Evolutionary conservation across 1,140 invertebrate genomes (phyloP), one percentile per base, ranked within the genome.

Genomic region (Euwallacea similis): DNA sequence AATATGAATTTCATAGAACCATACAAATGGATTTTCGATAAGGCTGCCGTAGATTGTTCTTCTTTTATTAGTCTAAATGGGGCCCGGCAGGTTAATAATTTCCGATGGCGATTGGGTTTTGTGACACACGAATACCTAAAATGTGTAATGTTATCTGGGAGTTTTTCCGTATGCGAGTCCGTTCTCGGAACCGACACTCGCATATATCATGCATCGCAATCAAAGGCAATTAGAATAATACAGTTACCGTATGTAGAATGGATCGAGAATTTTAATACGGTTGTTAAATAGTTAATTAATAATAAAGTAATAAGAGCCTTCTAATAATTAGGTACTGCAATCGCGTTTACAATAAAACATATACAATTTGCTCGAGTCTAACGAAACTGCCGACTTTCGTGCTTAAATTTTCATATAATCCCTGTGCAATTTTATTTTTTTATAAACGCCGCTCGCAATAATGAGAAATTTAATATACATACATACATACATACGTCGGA

Each of bases 271-370:
- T 58, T 58, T 58, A 58, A 61, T 16, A 58, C 21, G n/a, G 55
- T 58, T 65, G 54, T 33, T 65, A 65, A 65, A 54, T 54, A 54
- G 7, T 42, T 68, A 68, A 68, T 68, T 68, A 68, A 47, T 68
- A 68, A 68, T 59, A 59, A 68, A 60, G 56, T 66, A 56, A 46
- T 44, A 66, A 44, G 46, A 56, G 13, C 55, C n/a, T 58, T 58
- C 55, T 65, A 65, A 65, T 65, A 33, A 33, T 50, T 50, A 50
- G 13, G 9, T 50, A 13, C 46, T 60, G 44, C 66, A 33, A 68
- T 68, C 66, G 66, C 66, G 66, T 65, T 68, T 68, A 68, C 66
- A 68, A 68, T 68, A 68, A 68, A 68, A 68, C 43, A 68, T 58
- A 58, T 68, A 68, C 60, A 68, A 68, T 68, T 68, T 68, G 66